phyloP scores from a whole-genome alignment of 2,888 invertebrate species.

The Caenorhabditis sinica region DNA sequence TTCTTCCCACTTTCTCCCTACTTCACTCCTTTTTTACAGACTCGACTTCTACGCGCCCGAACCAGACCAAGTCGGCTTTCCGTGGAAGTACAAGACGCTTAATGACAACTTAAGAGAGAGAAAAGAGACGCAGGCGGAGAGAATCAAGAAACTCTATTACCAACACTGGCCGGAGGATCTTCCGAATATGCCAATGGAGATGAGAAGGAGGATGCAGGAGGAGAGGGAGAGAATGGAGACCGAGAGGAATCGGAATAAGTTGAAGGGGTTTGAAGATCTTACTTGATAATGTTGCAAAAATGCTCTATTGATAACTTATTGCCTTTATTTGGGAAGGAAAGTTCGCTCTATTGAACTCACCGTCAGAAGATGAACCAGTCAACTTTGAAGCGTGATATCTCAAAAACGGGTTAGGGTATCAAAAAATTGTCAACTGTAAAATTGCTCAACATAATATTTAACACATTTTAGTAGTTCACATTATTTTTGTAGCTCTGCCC shows the following conservation, averaged over 20 bases:
- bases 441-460: too few species aligned
- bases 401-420: too few species aligned
- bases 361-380: too few species aligned
- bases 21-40: constrained; percentile 33
- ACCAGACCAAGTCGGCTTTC: constrained; percentile 66
- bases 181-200: constrained; percentile 67
- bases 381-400: too few species aligned
- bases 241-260: constrained; percentile 52
- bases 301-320: not conserved
- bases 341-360: too few species aligned
- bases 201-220: constrained; percentile 66
- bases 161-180: constrained; percentile 68
- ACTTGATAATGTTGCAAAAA: not conserved
- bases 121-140: constrained; percentile 53
- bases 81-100: constrained; percentile 72
- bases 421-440: too few species aligned
- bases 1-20: not conserved
- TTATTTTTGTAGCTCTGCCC: not conserved
- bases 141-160: constrained; percentile 70
- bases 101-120: constrained; percentile 35
- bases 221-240: constrained; percentile 54
- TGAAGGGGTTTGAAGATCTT: constrained; percentile 53
- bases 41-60: constrained; percentile 74
- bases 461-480: not conserved
- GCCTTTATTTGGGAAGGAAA: not conserved